Conservation (phyloP, 2,888 invertebrate genomes). For the Morpho deidamia region DNA sequence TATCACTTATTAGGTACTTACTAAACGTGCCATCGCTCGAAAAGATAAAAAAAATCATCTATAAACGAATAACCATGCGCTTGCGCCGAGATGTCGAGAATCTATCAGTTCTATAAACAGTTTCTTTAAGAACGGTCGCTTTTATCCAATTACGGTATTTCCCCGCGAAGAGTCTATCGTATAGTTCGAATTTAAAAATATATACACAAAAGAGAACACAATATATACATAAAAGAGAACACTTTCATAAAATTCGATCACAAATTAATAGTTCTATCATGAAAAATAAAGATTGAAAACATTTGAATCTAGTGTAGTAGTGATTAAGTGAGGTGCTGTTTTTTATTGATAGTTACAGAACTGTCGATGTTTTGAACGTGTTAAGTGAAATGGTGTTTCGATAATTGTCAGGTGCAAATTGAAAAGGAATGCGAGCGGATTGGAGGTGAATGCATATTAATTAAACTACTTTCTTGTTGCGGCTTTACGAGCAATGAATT, state of each 20-base stretch:
- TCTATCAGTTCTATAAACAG: constrained; percentile 28
- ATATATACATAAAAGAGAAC: too few relatives aligned
- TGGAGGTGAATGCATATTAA: constrained; percentile 28
- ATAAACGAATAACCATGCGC: constrained; percentile 16
- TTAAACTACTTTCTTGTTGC: constrained; percentile 24
- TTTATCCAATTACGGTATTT: background rate
- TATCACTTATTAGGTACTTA: too few relatives aligned
- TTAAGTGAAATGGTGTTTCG: constrained; percentile 16
- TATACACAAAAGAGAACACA: too few relatives aligned
- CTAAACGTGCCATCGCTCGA: too few relatives aligned
- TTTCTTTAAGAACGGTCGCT: constrained; percentile 22
- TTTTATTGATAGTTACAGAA: background rate
- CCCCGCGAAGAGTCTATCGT: constrained; percentile 7
- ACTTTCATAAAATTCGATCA: too few relatives aligned
- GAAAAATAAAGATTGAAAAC: background rate
- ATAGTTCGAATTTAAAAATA: background rate
- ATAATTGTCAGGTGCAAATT: constrained; percentile 17
- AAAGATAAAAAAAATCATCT: background rate
- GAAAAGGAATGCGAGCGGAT: constrained; percentile 24
- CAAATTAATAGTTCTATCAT: background rate
- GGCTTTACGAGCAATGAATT: constrained; percentile 12
- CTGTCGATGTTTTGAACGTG: background rate
- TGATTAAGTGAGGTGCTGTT: constrained; percentile 4
- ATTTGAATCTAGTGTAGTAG: background rate
- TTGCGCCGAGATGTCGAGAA: constrained; percentile 16